Base-by-base conservation (phyloP, 2,888 invertebrate species). In the Platerodrilus igneus region DNA sequence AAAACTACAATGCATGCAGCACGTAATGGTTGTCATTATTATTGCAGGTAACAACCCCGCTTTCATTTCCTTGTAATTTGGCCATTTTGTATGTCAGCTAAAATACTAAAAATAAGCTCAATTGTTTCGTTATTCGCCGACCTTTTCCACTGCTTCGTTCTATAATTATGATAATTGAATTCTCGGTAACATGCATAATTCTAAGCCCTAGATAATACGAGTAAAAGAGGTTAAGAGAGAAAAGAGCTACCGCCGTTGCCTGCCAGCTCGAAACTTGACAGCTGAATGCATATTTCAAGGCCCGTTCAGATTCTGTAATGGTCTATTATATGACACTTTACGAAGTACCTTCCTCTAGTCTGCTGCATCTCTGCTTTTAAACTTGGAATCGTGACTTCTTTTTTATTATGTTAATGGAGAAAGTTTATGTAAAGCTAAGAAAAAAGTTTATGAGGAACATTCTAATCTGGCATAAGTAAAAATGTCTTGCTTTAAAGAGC, bases 211-310 rank as follows among this genome's bases (percentile, higher is more conserved):
- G 45, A 45, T 45, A 45, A 45, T 45, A 45, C 45, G 37, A 35
- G 33, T 46, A 43, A 30, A 39, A 39, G 47, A 36, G 42, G 40
- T 31, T 37, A 40, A 37, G 37, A 44, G 47, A 37, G 34, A 23
- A 38, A 31, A 37, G 40, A 36, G 39, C 33, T 40, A n/a, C n/a
- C n/a, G n/a, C n/a, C n/a, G n/a, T n/a, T n/a, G 41, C 38, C 35
- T 39, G 48, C 41, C 35, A 26, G 37, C 38, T 42, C 37, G 43
- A 29, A 36, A 48, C 50, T 46, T 50, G 50, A 50, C 50, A 50
- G 50, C 46, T 50, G 48, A 50, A 50, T 50, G 50, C 50, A 50
- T 50, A 50, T 50, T 50, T 50, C 48, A 50, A 41, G 47, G 36
- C 50, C 40, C 46, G 43, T 38, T 43, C 45, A 34, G 42, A 45